Conservation (phyloP, 23 tunicate genomes). For the Diplosoma virens region DNA sequence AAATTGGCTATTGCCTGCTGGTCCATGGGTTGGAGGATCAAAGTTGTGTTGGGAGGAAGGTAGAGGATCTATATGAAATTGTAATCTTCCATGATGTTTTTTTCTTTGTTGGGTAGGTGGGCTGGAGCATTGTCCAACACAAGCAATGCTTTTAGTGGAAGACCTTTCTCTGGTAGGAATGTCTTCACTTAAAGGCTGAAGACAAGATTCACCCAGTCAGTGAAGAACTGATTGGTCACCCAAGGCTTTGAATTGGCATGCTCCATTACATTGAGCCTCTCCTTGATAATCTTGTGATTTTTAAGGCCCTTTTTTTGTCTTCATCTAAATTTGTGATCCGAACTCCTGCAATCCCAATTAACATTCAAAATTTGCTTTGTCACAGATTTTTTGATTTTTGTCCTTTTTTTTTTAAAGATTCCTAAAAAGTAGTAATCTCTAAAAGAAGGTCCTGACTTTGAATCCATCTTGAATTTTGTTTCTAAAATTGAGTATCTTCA, state of each 20-base stretch:
- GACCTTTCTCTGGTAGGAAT: neutral
- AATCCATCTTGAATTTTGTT: no score
- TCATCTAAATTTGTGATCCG: no score
- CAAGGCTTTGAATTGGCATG: neutral
- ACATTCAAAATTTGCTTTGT: no score
- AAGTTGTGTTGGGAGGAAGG: neutral
- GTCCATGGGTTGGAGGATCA: neutral
- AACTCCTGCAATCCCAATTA: no score
- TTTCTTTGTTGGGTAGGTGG: neutral
- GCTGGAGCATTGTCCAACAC: no score
- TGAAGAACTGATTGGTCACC: conserved; percentile 2
- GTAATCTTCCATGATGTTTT: neutral
- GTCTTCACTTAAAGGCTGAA: neutral
- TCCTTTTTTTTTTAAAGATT: no score
- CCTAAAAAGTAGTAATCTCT: no score
- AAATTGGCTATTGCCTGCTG: neutral
- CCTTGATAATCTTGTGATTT: neutral
- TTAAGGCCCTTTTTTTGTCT: no score
- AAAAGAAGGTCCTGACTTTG: no score
- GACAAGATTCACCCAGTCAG: neutral
- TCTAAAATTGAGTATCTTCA: no score
- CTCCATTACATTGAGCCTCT: neutral
- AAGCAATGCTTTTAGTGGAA: no score
- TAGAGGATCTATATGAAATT: neutral
- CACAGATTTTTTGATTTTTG: no score